Percentiles rank a stretch among this genome's conserved stretches.
These are phyloP conservation scores for Mohoua ochrocephala DNA, from an alignment of 2,113 vertebrate species.

Conservation along the genomic window DNA sequence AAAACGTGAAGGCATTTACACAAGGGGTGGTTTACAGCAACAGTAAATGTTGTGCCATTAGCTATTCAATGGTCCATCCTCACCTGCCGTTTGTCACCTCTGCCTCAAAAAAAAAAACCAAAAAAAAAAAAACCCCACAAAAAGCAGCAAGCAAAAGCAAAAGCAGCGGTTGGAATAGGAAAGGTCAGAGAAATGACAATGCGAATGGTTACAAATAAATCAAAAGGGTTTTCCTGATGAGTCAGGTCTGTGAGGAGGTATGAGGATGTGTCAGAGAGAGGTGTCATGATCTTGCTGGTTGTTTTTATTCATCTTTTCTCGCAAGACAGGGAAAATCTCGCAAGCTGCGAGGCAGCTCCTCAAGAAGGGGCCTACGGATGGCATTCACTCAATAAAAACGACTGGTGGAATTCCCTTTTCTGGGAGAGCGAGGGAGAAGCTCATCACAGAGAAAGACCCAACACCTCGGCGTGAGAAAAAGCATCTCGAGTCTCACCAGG, in stretches of 20 bases:
- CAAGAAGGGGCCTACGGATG: neutral
- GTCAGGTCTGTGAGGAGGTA: neutral
- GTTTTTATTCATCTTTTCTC: neutral
- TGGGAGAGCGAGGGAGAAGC: neutral
- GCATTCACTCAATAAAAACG: neutral
- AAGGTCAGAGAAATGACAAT: neutral
- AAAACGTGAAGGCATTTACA: neutral
- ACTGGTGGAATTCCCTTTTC: neutral
- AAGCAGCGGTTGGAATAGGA: neutral
- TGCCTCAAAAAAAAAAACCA: neutral
- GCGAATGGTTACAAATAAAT: neutral
- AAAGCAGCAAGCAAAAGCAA: slow-evolving; percentile 5
- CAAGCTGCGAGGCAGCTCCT: neutral
- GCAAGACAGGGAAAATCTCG: neutral
- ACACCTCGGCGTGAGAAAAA: neutral
- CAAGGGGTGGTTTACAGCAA: neutral
- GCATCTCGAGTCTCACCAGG: neutral
- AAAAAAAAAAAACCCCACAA: neutral
- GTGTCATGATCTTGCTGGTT: neutral
- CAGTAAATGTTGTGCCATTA: neutral
- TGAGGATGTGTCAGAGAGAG: neutral
- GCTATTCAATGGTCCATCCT: neutral
- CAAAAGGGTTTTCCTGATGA: neutral
- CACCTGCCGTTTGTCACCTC: neutral
- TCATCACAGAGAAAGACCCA: neutral